Percentiles rank a stretch among this genome's conserved stretches.
Evolutionary conservation across 2,888 invertebrate species (phyloP).

Genomic region (Drosophila barbarae): DNA sequence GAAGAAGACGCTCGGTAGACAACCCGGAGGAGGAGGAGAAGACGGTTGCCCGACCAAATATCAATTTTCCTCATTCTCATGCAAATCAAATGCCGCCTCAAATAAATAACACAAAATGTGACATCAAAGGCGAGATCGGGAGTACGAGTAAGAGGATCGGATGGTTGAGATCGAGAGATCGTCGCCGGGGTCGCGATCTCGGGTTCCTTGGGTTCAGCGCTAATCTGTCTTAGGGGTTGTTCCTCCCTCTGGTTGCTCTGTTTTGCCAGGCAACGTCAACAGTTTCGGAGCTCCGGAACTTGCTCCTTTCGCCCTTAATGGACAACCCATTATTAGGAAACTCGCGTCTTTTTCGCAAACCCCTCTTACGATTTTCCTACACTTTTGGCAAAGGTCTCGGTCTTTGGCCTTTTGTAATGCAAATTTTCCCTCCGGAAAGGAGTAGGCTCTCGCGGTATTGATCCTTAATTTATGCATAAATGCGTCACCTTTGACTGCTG

Average conservation of each 20-base stretch:
- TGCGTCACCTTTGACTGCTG: slow-evolving; percentile 71
- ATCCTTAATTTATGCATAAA: slow-evolving; percentile 80
- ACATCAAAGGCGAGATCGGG: slow-evolving; percentile 55
- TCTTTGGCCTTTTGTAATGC: slow-evolving; percentile 56
- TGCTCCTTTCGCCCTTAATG: slow-evolving; percentile 60
- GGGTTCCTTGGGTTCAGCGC: slow-evolving; percentile 49
- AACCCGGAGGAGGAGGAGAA: slow-evolving; percentile 49
- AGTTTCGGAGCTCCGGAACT: slow-evolving; percentile 46
- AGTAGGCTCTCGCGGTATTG: slow-evolving; percentile 71
- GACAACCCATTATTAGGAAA: slow-evolving; percentile 68
- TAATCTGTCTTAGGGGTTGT: slow-evolving; percentile 63
- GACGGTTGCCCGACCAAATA: slow-evolving; percentile 70
- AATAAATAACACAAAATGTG: slow-evolving; percentile 68
- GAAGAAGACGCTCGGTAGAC: slow-evolving; percentile 50
- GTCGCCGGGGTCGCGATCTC: slow-evolving; percentile 34
- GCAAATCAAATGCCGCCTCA: slow-evolving; percentile 76
- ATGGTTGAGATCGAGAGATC: slow-evolving; percentile 11
- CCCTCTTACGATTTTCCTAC: slow-evolving; percentile 23
- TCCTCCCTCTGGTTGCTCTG: slow-evolving; percentile 46
- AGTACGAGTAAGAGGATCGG: slow-evolving; percentile 2
- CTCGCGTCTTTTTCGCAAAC: slow-evolving; percentile 64
- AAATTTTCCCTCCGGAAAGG: slow-evolving; percentile 49
- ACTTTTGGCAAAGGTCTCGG: slow-evolving; percentile 38
- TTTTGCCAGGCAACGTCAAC: slow-evolving; percentile 68
- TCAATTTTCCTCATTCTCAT: slow-evolving; percentile 79